Percentiles rank a stretch among this genome's conserved stretches.
phyloP scores from a whole-genome alignment of 2,797 vertebrate genomes.

The Holocentrus rufus region DNA sequence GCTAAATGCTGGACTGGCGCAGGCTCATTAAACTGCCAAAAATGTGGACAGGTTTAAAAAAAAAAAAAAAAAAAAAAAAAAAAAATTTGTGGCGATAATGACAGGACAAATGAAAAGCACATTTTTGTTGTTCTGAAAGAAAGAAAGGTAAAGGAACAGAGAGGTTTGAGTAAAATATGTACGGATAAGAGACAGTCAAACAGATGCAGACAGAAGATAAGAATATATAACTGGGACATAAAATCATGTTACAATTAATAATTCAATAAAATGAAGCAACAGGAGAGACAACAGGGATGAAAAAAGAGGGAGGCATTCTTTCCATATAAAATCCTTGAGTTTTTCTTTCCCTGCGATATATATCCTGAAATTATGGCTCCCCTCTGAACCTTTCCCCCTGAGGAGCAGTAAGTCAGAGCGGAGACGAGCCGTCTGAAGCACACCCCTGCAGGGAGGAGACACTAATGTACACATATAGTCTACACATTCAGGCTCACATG shows the following conservation, averaged over 20 bases:
- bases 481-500: conserved; percentile 2
- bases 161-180: background rate
- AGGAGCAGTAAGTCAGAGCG: conserved; percentile 59
- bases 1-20: background rate
- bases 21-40: conserved; percentile 11
- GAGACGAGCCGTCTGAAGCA: conserved; percentile 9
- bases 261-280: conserved; percentile 19
- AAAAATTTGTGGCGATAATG: background rate
- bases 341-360: conserved; percentile 61
- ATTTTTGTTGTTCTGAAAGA: conserved; percentile 28
- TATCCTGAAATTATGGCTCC: conserved; percentile 68
- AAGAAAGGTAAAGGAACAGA: background rate
- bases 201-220: background rate
- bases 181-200: background rate
- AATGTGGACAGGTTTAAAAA: conserved; percentile 38
- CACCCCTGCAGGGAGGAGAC: conserved; percentile 13
- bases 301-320: conserved; percentile 66
- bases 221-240: conserved; percentile 14
- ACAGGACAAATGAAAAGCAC: conserved; percentile 45
- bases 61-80: conserved; percentile 13
- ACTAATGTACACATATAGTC: conserved; percentile 11
- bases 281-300: conserved; percentile 3
- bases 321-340: conserved; percentile 64
- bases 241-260: conserved; percentile 25
- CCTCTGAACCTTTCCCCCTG: conserved; percentile 39